These are phyloP conservation scores for Gallinago paraguaiae DNA, from an alignment of 2,113 vertebrate genomes.

Conservation along the genomic window DNA sequence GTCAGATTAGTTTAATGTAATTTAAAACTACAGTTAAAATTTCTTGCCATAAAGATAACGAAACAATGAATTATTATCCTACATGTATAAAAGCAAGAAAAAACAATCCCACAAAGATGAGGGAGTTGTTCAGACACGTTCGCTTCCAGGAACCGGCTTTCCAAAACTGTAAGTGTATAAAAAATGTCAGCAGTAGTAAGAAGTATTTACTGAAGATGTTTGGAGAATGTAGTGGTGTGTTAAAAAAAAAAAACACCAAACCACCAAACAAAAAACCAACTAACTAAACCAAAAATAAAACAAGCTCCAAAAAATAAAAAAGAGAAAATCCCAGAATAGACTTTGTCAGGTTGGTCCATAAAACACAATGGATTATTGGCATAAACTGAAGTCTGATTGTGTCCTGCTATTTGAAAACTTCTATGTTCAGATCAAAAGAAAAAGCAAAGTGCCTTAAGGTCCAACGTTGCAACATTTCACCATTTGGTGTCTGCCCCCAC, in stretches of 20 bases:
- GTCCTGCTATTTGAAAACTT: neutral
- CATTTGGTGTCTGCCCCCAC: neutral
- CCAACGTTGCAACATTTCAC: neutral
- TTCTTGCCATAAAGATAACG: neutral
- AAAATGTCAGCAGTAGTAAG: neutral
- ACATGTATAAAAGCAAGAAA: neutral
- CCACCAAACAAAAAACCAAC: neutral
- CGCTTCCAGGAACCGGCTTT: accelerated
- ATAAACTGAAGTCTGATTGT: neutral
- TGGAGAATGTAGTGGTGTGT: neutral
- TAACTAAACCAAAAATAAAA: neutral
- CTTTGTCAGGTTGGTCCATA: neutral
- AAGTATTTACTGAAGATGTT: neutral
- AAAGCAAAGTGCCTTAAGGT: neutral
- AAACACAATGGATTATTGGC: neutral
- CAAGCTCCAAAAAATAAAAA: neutral
- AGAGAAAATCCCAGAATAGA: neutral
- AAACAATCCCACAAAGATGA: neutral
- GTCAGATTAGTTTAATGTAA: neutral
- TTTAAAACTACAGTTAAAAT: neutral
- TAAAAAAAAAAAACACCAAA: neutral
- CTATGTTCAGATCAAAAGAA: neutral
- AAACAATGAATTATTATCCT: neutral
- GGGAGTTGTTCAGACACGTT: neutral
- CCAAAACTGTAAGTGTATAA: neutral